phyloP scores from a whole-genome alignment of 2,113 vertebrate genomes.

The Silurus meridionalis region DNA sequence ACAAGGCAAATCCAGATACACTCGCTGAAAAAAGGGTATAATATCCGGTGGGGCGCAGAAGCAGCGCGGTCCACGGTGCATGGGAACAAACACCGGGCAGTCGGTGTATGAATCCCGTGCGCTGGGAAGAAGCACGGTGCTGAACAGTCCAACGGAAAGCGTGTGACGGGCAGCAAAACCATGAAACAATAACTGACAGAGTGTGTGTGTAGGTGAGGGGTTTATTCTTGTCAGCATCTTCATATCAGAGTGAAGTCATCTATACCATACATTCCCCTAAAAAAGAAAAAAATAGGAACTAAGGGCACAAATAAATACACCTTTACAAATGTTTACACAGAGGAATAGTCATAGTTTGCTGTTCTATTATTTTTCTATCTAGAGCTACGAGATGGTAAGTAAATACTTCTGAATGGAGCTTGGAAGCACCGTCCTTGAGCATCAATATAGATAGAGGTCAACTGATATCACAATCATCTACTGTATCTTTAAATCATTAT shows the following conservation, averaged over 20 bases:
- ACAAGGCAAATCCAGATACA: too few species aligned
- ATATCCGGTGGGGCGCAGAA: too few species aligned
- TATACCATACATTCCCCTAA: constrained; percentile 41
- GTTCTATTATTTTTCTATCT: constrained; percentile 67
- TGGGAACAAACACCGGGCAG: too few species aligned
- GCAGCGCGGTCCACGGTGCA: too few species aligned
- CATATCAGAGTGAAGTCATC: constrained; percentile 36
- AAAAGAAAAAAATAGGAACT: constrained; percentile 19
- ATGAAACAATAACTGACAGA: too few species aligned
- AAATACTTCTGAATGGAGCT: constrained; percentile 65
- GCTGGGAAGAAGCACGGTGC: too few species aligned
- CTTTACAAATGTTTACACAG: constrained; percentile 47
- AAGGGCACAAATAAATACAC: constrained; percentile 24
- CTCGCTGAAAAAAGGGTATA: too few species aligned
- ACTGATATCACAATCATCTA: constrained; percentile 68
- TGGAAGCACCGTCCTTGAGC: constrained; percentile 64
- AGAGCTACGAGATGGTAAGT: constrained; percentile 80
- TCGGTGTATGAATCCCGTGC: too few species aligned
- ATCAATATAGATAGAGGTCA: constrained; percentile 74
- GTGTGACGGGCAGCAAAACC: too few species aligned
- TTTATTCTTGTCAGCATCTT: constrained; percentile 29
- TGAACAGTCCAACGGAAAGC: too few species aligned
- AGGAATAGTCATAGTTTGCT: constrained; percentile 63
- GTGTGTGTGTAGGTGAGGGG: too few species aligned
- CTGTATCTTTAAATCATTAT: constrained; percentile 34